Percentiles rank a stretch among this genome's conserved stretches.
Evolutionary conservation across 2,113 vertebrate species (phyloP).

Genomic region (Rhynchomys soricoides): DNA sequence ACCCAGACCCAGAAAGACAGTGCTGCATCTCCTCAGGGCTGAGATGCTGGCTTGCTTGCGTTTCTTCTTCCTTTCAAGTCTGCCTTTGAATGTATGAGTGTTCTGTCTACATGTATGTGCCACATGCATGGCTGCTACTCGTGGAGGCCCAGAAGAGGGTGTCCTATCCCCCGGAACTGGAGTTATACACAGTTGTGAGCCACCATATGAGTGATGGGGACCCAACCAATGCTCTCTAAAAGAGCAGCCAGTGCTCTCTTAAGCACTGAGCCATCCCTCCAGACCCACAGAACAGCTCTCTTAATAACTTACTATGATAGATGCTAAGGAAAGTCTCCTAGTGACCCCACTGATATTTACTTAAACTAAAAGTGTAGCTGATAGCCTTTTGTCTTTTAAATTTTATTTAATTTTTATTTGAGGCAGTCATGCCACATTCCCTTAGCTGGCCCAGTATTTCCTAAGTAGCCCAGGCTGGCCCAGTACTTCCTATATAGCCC

Average conservation of each 20-base stretch:
- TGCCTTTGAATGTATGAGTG: neutral
- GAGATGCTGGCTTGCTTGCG: rapidly evolving
- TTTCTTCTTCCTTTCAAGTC: neutral
- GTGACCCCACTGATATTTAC: neutral
- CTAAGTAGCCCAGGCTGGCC: neutral
- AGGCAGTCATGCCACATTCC: neutral
- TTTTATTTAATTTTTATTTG: neutral
- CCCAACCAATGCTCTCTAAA: neutral
- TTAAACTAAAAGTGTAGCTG: neutral
- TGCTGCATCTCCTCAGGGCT: neutral
- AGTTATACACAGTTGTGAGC: neutral
- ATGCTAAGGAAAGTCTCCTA: constrained; percentile 47
- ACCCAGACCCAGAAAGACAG: neutral
- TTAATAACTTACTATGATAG: neutral
- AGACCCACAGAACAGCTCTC: neutral
- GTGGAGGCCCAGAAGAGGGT: neutral
- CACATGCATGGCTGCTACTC: neutral
- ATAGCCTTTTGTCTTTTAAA: neutral
- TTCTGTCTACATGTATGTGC: neutral
- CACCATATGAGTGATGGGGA: neutral
- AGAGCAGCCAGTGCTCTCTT: neutral
- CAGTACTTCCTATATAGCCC: too few species aligned
- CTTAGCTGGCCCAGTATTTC: neutral
- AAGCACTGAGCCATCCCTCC: neutral
- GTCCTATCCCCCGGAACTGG: neutral